Evolutionary conservation across 2,113 vertebrate genomes (phyloP).

Genomic region (Oceanodroma tethys): DNA sequence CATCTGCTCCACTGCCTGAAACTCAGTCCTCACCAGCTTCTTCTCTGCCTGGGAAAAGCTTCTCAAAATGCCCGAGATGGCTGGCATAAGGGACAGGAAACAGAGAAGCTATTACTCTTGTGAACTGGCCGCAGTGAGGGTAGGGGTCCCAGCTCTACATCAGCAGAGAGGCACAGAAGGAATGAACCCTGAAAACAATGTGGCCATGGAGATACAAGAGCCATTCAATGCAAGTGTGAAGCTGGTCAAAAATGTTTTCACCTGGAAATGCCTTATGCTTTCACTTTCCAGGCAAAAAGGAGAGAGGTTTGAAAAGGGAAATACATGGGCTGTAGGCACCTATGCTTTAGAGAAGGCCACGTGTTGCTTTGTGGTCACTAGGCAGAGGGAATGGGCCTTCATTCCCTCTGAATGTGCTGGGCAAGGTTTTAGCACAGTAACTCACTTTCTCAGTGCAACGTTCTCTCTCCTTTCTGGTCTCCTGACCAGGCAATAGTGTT

Average conservation of each 20-base stretch:
- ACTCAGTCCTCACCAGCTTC: not conserved
- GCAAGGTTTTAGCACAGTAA: not conserved
- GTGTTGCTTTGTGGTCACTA: not conserved
- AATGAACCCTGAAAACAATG: not conserved
- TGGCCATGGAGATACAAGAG: not conserved
- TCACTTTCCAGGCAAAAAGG: not conserved
- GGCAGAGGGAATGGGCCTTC: not conserved
- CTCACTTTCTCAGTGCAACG: not conserved
- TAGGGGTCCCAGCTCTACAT: not conserved
- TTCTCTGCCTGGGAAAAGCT: not conserved
- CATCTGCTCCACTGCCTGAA: accelerated
- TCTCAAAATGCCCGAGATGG: not conserved
- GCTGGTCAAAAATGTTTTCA: not conserved
- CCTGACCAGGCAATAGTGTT: not conserved
- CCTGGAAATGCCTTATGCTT: not conserved
- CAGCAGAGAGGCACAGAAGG: not conserved
- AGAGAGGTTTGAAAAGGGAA: not conserved
- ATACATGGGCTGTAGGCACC: accelerated
- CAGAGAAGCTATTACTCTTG: not conserved
- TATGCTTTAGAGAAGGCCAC: not conserved
- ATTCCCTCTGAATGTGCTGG: too few species aligned
- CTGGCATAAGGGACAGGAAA: not conserved
- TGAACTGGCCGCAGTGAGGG: not conserved
- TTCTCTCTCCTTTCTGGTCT: not conserved
- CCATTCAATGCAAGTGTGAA: accelerated